phyloP scores from a whole-genome alignment of 64 coral and sea anemone genomes.

The Montipora cactus region DNA sequence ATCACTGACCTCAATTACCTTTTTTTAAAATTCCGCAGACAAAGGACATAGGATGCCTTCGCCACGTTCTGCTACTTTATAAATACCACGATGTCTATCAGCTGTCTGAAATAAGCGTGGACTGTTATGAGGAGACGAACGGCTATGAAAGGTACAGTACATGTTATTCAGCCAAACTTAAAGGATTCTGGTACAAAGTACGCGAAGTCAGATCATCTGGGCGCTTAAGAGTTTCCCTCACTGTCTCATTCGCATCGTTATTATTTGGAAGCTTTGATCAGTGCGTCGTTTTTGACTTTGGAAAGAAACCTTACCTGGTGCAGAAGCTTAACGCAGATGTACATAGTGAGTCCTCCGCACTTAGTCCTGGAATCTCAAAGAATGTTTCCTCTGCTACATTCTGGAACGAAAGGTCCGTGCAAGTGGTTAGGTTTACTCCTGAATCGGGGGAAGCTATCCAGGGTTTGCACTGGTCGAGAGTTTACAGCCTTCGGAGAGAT shows the following conservation, averaged over 20 bases:
- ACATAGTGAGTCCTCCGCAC: neutral
- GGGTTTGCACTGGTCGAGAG: slow-evolving; percentile 22
- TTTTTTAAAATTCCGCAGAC: neutral
- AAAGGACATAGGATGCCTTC: neutral
- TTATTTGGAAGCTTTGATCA: slow-evolving; percentile 80
- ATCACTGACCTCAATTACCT: neutral
- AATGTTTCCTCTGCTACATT: neutral
- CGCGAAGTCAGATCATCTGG: neutral
- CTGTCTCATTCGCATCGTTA: neutral
- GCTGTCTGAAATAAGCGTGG: slow-evolving; percentile 6
- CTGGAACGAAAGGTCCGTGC: slow-evolving; percentile 22
- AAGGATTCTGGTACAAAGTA: slow-evolving; percentile 8
- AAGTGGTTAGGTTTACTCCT: slow-evolving; percentile 24
- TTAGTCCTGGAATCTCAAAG: neutral
- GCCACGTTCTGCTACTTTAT: slow-evolving; percentile 3
- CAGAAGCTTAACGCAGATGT: slow-evolving; percentile 79
- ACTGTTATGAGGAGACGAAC: neutral
- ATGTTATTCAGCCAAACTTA: slow-evolving; percentile 26
- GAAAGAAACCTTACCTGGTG: slow-evolving; percentile 42
- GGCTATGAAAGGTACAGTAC: neutral
- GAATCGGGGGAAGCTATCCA: slow-evolving; percentile 2
- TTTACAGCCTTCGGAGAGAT: neutral
- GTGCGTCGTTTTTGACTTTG: slow-evolving; percentile 84
- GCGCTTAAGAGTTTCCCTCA: neutral
- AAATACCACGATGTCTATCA: slow-evolving; percentile 29